These are phyloP conservation scores for Oncorhynchus tshawytscha DNA, from an alignment of 2,113 vertebrate species.

Conservation along the genomic window DNA sequence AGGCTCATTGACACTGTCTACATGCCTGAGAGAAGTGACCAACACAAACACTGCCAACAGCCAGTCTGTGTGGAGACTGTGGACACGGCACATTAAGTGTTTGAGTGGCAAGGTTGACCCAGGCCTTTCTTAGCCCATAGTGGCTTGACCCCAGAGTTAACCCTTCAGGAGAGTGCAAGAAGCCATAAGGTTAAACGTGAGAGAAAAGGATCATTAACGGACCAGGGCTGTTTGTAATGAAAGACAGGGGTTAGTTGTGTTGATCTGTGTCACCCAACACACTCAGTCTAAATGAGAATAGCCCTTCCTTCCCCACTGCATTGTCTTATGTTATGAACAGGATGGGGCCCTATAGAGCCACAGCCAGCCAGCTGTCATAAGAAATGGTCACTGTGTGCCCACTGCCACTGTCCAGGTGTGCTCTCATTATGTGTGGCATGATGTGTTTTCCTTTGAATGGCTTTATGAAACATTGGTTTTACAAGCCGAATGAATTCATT, in stretches of 20 bases:
- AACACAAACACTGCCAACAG: not conserved
- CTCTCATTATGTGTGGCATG: not conserved
- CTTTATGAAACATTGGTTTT: not conserved
- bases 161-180: constrained; percentile 47
- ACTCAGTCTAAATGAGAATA: not conserved
- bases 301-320: constrained; percentile 17
- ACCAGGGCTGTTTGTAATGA: not conserved
- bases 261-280: not conserved
- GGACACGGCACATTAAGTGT: constrained; percentile 1
- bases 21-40: not conserved
- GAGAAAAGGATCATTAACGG: constrained; percentile 40
- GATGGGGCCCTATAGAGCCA: constrained; percentile 4
- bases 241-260: not conserved
- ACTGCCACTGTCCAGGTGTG: constrained; percentile 19
- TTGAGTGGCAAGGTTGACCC: constrained; percentile 3
- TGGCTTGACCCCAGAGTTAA: constrained; percentile 43
- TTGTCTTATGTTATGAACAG: constrained; percentile 32
- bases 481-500: too few relatives aligned
- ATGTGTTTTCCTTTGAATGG: constrained; percentile 3
- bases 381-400: not conserved
- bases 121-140: not conserved
- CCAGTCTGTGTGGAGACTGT: not conserved
- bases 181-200: constrained; percentile 48
- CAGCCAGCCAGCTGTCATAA: constrained; percentile 15
- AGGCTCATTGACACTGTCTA: not conserved